Conservation (phyloP, 2,888 invertebrate species). For the Osedax fenrisi region DNA sequence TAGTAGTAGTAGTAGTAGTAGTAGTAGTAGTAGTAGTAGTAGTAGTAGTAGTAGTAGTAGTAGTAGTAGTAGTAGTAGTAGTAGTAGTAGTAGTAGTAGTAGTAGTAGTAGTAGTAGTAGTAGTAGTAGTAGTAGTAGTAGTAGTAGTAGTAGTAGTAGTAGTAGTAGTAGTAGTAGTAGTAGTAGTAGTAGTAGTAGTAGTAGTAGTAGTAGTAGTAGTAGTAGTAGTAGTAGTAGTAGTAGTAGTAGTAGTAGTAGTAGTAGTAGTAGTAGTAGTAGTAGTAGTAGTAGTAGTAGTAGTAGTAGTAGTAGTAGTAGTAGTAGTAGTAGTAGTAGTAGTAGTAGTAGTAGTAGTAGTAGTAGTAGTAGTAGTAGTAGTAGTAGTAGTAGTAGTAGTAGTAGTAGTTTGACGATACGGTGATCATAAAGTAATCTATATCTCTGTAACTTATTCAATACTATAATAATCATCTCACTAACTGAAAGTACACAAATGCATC, state of each 20-base stretch:
- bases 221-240: slow-evolving; percentile 16
- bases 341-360: background rate
- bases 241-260: slow-evolving; percentile 19
- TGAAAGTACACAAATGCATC: too few species aligned
- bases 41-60: background rate
- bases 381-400: slow-evolving; percentile 8
- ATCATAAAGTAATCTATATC: too few species aligned
- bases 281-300: slow-evolving; percentile 26
- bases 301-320: background rate
- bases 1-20: background rate
- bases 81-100: background rate
- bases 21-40: background rate
- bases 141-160: slow-evolving; percentile 10
- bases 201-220: slow-evolving; percentile 16
- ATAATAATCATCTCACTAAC: too few species aligned
- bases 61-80: background rate
- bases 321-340: slow-evolving; percentile 12
- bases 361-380: slow-evolving; percentile 4
- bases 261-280: slow-evolving; percentile 16
- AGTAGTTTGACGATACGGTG: too few species aligned
- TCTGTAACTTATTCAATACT: too few species aligned
- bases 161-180: slow-evolving; percentile 12
- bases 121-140: slow-evolving; percentile 5
- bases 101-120: background rate
- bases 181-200: slow-evolving; percentile 16